Evolutionary conservation across 2,113 vertebrate genomes (phyloP).

Genomic region (Chlamydotis undulata): DNA sequence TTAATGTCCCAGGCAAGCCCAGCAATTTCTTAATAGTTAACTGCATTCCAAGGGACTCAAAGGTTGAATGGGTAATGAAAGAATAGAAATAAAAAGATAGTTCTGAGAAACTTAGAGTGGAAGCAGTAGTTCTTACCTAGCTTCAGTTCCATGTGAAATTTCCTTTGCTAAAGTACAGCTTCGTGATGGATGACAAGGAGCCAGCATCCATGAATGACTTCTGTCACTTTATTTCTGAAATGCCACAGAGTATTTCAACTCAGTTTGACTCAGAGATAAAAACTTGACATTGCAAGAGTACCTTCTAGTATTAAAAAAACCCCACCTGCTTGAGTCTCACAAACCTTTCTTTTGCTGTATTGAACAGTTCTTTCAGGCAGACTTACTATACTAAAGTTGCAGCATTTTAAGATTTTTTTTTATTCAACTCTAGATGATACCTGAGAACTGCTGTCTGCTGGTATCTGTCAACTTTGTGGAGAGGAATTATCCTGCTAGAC

Average conservation of each 20-base stretch:
- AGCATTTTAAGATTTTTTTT: neutral
- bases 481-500: neutral
- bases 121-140: neutral
- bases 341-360: neutral
- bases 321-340: neutral
- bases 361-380: neutral
- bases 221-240: neutral
- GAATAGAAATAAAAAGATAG: neutral
- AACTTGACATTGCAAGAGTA: neutral
- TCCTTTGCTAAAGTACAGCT: neutral
- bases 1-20: neutral
- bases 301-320: neutral
- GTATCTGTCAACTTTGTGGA: neutral
- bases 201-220: neutral
- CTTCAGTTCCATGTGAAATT: neutral
- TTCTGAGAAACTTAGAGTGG: neutral
- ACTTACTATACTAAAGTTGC: neutral
- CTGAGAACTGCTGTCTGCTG: neutral
- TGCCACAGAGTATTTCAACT: neutral
- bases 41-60: neutral
- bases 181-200: neutral
- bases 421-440: neutral
- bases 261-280: neutral
- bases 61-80: neutral
- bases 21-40: neutral